A percentile compares a stretch with the other conserved stretches of the same genome.
phyloP scores from a whole-genome alignment of 64 coral and sea anemone species.

The Porites lutea region DNA sequence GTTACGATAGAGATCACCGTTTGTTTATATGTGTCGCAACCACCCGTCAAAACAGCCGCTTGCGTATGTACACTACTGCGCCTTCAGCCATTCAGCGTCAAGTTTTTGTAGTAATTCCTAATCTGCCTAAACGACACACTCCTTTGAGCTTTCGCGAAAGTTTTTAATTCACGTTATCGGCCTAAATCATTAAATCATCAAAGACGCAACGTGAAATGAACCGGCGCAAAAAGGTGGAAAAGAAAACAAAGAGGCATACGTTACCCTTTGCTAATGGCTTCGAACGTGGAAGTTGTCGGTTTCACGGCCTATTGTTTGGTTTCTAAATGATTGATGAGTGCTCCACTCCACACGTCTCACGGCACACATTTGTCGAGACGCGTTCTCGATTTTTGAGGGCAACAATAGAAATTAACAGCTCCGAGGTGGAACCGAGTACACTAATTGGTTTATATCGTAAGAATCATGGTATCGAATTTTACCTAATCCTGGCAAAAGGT shows the following conservation, averaged over 20 bases:
- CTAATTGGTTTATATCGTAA: neutral
- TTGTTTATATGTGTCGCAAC: constrained; percentile 50
- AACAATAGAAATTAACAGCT: constrained; percentile 51
- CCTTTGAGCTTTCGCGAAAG: constrained; percentile 21
- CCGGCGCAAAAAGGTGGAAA: constrained; percentile 5
- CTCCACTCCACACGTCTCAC: constrained; percentile 18
- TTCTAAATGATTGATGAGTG: constrained; percentile 58
- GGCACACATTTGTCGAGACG: neutral
- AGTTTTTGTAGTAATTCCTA: constrained; percentile 39
- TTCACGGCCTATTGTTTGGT: neutral
- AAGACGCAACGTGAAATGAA: constrained; percentile 26
- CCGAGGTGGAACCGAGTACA: neutral
- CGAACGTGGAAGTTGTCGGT: constrained; percentile 12
- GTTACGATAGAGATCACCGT: constrained; percentile 33
- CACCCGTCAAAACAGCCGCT: constrained; percentile 31
- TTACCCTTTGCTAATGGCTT: constrained; percentile 25
- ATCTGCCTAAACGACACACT: constrained; percentile 58
- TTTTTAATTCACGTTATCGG: constrained; percentile 41
- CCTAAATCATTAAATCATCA: constrained; percentile 57
- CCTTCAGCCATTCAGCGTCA: constrained; percentile 18
- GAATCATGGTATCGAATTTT: constrained; percentile 29
- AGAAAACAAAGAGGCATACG: constrained; percentile 21
- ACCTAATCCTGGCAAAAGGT: neutral
- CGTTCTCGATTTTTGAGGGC: constrained; percentile 20
- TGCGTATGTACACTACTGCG: neutral